These are phyloP conservation scores for Macaria liturata DNA, from an alignment of 2,888 invertebrate species.

Conservation along the genomic window DNA sequence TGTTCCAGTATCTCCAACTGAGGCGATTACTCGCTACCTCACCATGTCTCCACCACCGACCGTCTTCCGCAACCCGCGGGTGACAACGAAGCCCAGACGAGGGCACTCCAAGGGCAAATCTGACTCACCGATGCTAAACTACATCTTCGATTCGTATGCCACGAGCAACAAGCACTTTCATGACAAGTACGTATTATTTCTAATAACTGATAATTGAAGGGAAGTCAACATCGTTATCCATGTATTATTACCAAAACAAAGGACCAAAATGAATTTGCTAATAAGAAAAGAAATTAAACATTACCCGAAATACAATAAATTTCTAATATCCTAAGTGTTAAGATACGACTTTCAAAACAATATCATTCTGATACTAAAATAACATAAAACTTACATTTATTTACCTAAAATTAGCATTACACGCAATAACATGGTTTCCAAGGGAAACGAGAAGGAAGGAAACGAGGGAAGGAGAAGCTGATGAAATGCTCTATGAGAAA, in stretches of 20 bases:
- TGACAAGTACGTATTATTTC: conserved; percentile 66
- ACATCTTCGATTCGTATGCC: conserved; percentile 88
- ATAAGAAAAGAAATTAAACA: too few species aligned
- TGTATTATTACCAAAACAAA: too few species aligned
- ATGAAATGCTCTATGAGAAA: conserved; percentile 24
- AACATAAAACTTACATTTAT: conserved; percentile 3
- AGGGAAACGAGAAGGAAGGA: conserved; percentile 15
- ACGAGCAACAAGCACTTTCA: conserved; percentile 89
- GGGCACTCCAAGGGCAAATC: conserved; percentile 72
- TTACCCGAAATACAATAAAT: too few species aligned
- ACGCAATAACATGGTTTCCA: conserved; percentile 5
- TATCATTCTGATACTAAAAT: too few species aligned
- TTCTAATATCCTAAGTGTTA: too few species aligned
- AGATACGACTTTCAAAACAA: too few species aligned
- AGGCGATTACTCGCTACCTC: conserved; percentile 40
- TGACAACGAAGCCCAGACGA: conserved; percentile 59
- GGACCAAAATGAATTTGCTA: too few species aligned
- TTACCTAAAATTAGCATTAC: conserved; percentile 9
- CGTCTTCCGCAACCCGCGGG: conserved; percentile 50
- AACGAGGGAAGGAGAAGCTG: conserved; percentile 14
- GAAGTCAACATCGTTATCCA: too few species aligned
- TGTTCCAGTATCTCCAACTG: conserved; percentile 45
- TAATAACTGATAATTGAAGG: neutral
- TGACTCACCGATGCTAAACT: conserved; percentile 88
- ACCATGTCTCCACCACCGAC: conserved; percentile 56